Base-by-base conservation (phyloP, 2,113 vertebrate species). In the Brienomyrus brachyistius region DNA sequence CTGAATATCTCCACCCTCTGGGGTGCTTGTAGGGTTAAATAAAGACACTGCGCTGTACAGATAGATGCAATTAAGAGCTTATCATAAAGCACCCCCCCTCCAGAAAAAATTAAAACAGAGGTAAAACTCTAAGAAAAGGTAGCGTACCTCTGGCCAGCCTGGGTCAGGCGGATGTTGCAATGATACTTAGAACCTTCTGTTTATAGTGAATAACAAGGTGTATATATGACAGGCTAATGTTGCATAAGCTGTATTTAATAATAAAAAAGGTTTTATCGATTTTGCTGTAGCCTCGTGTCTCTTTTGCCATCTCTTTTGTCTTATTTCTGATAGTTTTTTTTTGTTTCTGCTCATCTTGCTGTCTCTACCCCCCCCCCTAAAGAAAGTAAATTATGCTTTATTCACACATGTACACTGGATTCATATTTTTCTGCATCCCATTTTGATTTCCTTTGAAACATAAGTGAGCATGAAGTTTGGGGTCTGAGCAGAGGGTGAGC, bases 41-140 rank as follows among this genome's bases (percentile, higher is more conserved):
- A 94, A 54, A 89, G 82, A 45, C 40, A 59, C 27, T 51, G 43
- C 5, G 27, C 90, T 95, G 94, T 95, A 95, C 93, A 95, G 93
- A 92, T 93, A 89, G 93, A 92, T 95, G 94, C 95, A 93, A 94
- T 94, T 95, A 94, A 92, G 94, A 94, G 92, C 92, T 92, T 92
- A 92, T 92, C 92, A n/a, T 62, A n/a, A n/a, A 62, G 54, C 54
- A 56, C 19, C 52, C 21, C 56, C 56, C 21, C 21, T 6, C 21
- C 19, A 4, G 3, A 15, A 51, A 52, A 4, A 4, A 40, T 40
- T 11, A 27, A 27, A 23, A 66, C 2, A 66, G 10, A 27, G 27
- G 27, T 11, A 70, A 27, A 27, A 15, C 10, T 31, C 31, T 82
- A 15, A 45, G 40, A 43, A 9, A 21, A 23, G 7, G 43, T 45